Base-by-base conservation (phyloP, 1,140 invertebrate genomes). In the Brachionus paranguensis region DNA sequence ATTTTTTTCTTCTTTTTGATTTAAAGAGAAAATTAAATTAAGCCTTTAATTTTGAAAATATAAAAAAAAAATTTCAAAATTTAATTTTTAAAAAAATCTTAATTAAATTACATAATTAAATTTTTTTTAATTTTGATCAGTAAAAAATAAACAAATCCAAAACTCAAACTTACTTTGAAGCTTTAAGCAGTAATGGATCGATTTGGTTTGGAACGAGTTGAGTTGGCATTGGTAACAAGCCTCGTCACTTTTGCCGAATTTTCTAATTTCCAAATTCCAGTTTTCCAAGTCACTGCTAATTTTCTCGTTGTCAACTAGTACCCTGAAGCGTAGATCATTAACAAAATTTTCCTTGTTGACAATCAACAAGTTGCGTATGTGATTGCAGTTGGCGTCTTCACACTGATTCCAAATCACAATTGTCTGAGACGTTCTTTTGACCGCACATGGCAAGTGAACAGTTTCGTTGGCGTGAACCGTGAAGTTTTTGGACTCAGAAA, bases 261-360 rank as follows among this genome's bases (percentile, higher is more conserved):
- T 81, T 24, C 64, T 60, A 7, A 81, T 81, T 47, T 64, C 78
- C 60, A 81, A 68, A 60, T 12, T 81, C 78, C 78, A 81, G 24
- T 47, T 76, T 76, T 76, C 72, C 1, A 24, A 47, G 11, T 11
- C 24, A 50, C 11, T 76, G 12, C 20, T 17, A 50, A 11, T 37
- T 8, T 76, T 47, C 27, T 20, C 17, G 27, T 76, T 76, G 12
- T 76, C 72, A 68, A 24, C 27, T 12, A 68, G 33, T 6, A 81
- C 78, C 24, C 78, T 60, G 43, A 81, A 81, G 33, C 78, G 33
- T 4, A 81, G 24, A 68, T 81, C 78, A 14, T 24, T 37, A 20
- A 81, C 53, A 81, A 81, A 81, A 81, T 81, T 81, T 45, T 81
- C 78, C 43, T 68, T 81, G 53, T 81, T 81, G 2, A 81, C 78